Evolutionary conservation across 2,113 vertebrate species (phyloP).

Genomic region (Rhynchomys soricoides): DNA sequence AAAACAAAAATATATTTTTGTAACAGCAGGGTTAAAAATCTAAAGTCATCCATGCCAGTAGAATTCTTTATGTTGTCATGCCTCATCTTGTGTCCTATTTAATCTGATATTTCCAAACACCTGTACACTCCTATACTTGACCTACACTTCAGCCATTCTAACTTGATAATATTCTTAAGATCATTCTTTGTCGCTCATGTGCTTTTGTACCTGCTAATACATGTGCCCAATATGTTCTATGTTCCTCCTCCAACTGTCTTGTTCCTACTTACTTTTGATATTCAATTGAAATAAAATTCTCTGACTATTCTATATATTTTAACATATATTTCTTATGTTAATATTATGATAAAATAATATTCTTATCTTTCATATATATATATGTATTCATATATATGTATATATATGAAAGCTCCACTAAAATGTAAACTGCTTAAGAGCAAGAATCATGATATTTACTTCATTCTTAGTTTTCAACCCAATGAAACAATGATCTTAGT

Average conservation of each 20-base stretch:
- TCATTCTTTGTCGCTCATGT: neutral
- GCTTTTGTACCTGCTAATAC: neutral
- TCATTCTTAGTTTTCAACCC: slow-evolving; percentile 11
- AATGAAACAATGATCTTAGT: neutral
- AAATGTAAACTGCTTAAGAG: slow-evolving; percentile 5
- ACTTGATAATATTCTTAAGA: neutral
- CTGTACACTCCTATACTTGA: neutral
- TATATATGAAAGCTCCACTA: neutral
- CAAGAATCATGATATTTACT: neutral
- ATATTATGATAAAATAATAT: too few relatives aligned
- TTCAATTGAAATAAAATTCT: neutral
- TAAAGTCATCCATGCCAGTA: neutral
- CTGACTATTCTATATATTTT: too few relatives aligned
- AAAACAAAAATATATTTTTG: neutral
- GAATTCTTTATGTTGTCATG: slow-evolving; percentile 6
- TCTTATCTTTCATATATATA: too few relatives aligned
- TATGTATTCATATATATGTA: too few relatives aligned
- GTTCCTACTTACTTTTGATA: slow-evolving; percentile 19
- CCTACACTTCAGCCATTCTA: neutral
- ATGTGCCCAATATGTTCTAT: neutral
- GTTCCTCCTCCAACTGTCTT: neutral
- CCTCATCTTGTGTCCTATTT: neutral
- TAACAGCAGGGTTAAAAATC: neutral
- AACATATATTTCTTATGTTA: too few relatives aligned
- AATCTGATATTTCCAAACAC: neutral